phyloP scores from a whole-genome alignment of 2,888 invertebrate species.

The Exocentrus adspersus region DNA sequence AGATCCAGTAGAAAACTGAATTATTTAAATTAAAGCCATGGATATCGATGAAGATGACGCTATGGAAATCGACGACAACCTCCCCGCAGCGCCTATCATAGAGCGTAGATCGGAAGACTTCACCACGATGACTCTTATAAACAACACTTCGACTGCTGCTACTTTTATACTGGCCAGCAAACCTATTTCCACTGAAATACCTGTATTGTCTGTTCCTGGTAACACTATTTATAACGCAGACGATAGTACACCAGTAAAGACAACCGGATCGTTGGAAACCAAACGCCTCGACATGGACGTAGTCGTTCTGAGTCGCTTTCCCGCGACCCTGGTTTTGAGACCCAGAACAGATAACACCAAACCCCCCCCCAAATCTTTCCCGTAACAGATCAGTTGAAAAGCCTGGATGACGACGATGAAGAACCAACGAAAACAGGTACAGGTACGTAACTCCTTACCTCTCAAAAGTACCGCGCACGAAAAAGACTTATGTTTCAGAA shows the following conservation, averaged over 20 bases:
- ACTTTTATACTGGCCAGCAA: not conserved
- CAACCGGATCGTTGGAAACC: not conserved
- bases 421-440: constrained; percentile 41
- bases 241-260: not conserved
- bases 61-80: constrained; percentile 58
- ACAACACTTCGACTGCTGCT: not conserved
- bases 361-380: too few species aligned
- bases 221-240: constrained; percentile 3
- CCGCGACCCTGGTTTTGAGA: too few species aligned
- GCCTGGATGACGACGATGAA: constrained; percentile 53
- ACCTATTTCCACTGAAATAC: not conserved
- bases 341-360: too few species aligned
- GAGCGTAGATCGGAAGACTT: constrained; percentile 47
- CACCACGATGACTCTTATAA: not conserved
- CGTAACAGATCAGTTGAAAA: too few species aligned
- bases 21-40: constrained; percentile 24
- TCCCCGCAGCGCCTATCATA: constrained; percentile 54
- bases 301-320: too few species aligned
- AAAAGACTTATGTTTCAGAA: too few species aligned
- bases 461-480: too few species aligned
- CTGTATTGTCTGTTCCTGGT: not conserved
- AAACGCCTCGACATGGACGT: too few species aligned
- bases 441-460: too few species aligned
- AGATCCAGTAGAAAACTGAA: not conserved
- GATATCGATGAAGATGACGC: constrained; percentile 50